A percentile compares a stretch with the other conserved stretches of the same genome.
phyloP scores from a whole-genome alignment of 2,797 vertebrate species.

The Chloroceryle inda region DNA sequence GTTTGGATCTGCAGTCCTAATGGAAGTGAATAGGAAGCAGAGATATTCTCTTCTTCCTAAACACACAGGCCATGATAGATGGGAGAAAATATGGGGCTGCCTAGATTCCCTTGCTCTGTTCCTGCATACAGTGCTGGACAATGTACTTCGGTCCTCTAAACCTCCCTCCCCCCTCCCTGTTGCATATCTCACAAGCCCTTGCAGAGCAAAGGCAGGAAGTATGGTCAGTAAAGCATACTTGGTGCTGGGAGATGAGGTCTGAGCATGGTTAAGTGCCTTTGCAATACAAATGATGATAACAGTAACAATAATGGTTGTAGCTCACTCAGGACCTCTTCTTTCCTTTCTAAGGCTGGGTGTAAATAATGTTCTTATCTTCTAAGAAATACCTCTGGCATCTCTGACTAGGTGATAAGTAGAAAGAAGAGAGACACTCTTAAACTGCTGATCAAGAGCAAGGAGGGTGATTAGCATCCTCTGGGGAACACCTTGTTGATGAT shows the following conservation, averaged over 20 bases:
- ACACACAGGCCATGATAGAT: accelerated
- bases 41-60: neutral
- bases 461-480: constrained; percentile 64
- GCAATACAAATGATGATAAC: constrained; percentile 27
- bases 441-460: constrained; percentile 60
- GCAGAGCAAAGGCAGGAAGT: neutral
- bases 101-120: neutral
- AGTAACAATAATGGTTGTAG: constrained; percentile 21
- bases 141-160: neutral
- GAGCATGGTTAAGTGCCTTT: neutral
- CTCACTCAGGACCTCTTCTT: constrained; percentile 8
- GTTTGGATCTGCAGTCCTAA: neutral
- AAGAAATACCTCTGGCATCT: constrained; percentile 59
- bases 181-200: neutral
- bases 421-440: constrained; percentile 64
- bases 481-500: constrained; percentile 68
- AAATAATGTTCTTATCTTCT: constrained; percentile 60
- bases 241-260: neutral
- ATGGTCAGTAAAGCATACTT: accelerated
- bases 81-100: neutral
- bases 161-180: neutral
- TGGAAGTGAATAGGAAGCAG: neutral
- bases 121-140: too few relatives aligned
- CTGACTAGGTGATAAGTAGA: constrained; percentile 63
- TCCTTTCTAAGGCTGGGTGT: constrained; percentile 24